Percentiles rank a stretch among this genome's conserved stretches.
These are phyloP conservation scores for Siphonodentalium dalli DNA, from an alignment of 2,888 invertebrate genomes.

Conservation along the genomic window DNA sequence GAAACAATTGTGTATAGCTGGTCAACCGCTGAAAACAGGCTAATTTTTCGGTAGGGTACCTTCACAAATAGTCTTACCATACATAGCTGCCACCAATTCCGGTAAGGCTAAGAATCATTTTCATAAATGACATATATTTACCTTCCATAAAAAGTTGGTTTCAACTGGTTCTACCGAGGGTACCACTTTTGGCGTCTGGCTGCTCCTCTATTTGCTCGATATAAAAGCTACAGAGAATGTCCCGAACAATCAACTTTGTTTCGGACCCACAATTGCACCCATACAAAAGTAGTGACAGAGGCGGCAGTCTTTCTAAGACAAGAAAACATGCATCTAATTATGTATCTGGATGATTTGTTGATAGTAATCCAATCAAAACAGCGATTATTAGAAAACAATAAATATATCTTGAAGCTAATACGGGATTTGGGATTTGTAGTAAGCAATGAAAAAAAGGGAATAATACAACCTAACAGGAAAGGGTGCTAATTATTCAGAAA, in stretches of 20 bases:
- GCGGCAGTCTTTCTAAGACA: neutral
- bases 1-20: too few relatives aligned
- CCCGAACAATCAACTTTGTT: neutral
- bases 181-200: too few relatives aligned
- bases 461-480: neutral
- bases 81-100: too few relatives aligned
- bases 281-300: constrained; percentile 1
- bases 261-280: constrained; percentile 1
- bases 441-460: neutral
- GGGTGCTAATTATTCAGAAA: neutral
- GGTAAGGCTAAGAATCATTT: too few relatives aligned
- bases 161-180: too few relatives aligned
- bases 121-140: too few relatives aligned
- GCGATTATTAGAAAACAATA: neutral
- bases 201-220: too few relatives aligned
- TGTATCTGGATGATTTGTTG: neutral
- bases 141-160: too few relatives aligned
- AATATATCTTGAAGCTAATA: neutral
- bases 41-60: too few relatives aligned
- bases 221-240: constrained; percentile 3
- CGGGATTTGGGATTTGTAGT: neutral
- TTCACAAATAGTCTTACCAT: too few relatives aligned
- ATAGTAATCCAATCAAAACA: neutral
- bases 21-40: too few relatives aligned
- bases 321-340: neutral